Evolutionary conservation across 2,797 vertebrate genomes (phyloP), one percentile per base, ranked within the genome.

Genomic region (Prionace glauca): DNA sequence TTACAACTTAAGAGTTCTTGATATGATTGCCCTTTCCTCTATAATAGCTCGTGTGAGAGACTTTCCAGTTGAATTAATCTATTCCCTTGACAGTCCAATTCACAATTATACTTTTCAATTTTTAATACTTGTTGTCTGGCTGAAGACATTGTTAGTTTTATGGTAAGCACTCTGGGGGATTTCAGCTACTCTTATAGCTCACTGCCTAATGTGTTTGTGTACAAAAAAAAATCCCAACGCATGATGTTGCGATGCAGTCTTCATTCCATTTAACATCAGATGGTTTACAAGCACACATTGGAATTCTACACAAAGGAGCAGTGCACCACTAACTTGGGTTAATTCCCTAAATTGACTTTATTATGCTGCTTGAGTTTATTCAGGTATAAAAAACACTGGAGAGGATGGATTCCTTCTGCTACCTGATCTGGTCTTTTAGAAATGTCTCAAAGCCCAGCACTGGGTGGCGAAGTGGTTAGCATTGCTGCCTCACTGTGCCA

Each of bases 121-220:
- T 91, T 91, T 65, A 67, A 91, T 91, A 36, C 9, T 65, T 4
- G 32, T 91, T 91, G 88, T 29, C 88, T 91, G 88, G 88, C 62
- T n/a, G 88, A 65, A 91, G 62, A n/a, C 60, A 20, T 65, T 91
- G 88, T 91, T 91, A 91, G 32, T 20, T 91, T 91, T 65, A 36
- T 65, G 32, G n/a, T 22, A 18, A 91, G 32, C 36, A 65, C n/a
- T 67, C 62, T 20, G 22, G 90, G 62, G 90, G 18, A n/a, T 65
- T 92, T 92, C 62, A 92, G n/a, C 62, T 67, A 32, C 32, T 92
- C 62, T 67, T 18, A 67, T 67, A 92, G n/a, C 90, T 36, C 1
- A 11, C 32, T 62, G 8, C 90, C 90, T 92, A 36, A 65, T 67
- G 90, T 67, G 16, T 36, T 92, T 92, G 18, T 41, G 60, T 92